Evolutionary conservation across 2,888 invertebrate genomes (phyloP), one percentile per base, ranked within the genome.

Genomic region (Holacanthella duospinosa): DNA sequence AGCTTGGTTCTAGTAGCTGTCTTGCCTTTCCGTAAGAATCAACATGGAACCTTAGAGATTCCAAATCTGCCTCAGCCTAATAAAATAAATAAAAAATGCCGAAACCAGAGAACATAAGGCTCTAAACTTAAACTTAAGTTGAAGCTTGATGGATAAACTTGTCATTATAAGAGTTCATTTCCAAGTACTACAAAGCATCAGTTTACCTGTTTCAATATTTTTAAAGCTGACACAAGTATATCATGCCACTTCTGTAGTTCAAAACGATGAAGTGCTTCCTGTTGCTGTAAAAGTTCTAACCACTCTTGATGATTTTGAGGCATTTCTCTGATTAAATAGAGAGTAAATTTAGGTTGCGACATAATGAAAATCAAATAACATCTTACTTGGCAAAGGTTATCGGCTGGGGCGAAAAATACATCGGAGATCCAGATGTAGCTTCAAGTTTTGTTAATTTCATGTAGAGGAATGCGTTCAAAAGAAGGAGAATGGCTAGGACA

Each of bases 231-330:
- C 24, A 75, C 71, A 25, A 79, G 71, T 25, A 79, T 75, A 60
- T 78, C 76, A 66, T 89, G 84, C 93, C 93, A 93, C 75, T 86
- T 87, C 68, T 84, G 83, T 77, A 92, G 82, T 80, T 93, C 89
- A 29, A 85, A 82, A 65, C 87, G 84, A 78, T 92, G 91, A 55
- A 89, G 80, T 63, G 83, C 81, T 77, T 90, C 85, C 80, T 93
- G 92, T 70, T 87, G 85, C 75, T 87, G 87, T 73, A 93, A 78
- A 68, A 90, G 78, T 70, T 84, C 81, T 64, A 88, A 81, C 92
- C 92, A 93, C 76, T 89, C 88, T 74, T 89, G 86, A 76, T 86
- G 85, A 72, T 85, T 83, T 74, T 84, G 84, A 29, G 89, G 88
- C 63, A 85, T 82, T 75, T 84, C 82, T 74, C 86, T 87, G 72